These are phyloP conservation scores for Spialia ferax DNA, from an alignment of 2,888 invertebrate genomes.

Conservation along the genomic window DNA sequence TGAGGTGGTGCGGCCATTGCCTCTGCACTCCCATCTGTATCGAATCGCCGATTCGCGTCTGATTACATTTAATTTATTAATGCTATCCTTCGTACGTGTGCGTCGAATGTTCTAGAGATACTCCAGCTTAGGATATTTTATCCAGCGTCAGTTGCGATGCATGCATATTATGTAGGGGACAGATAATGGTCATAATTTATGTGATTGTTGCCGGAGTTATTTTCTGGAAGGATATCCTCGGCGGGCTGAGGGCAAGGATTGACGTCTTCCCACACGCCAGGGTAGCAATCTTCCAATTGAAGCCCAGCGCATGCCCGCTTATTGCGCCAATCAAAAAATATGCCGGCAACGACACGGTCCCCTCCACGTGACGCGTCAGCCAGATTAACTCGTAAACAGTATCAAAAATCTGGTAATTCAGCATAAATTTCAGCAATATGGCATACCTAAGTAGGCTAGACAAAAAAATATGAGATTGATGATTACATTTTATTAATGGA, in stretches of 20 bases:
- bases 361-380: slow-evolving; percentile 26
- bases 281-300: slow-evolving; percentile 82
- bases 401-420: neutral
- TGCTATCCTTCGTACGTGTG: slow-evolving; percentile 43
- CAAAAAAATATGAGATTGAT: too few species aligned
- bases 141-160: slow-evolving; percentile 15
- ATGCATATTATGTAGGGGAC: slow-evolving; percentile 32
- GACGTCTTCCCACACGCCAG: slow-evolving; percentile 78
- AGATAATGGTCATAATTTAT: slow-evolving; percentile 53
- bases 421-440: neutral
- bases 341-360: slow-evolving; percentile 56
- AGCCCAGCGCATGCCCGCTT: slow-evolving; percentile 70
- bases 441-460: neutral
- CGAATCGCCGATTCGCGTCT: slow-evolving; percentile 51
- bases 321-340: slow-evolving; percentile 85
- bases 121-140: slow-evolving; percentile 2
- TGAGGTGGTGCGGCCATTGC: slow-evolving; percentile 63
- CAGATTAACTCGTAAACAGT: neutral
- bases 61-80: slow-evolving; percentile 59
- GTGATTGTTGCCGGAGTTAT: slow-evolving; percentile 61
- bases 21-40: slow-evolving; percentile 51
- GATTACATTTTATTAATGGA: too few species aligned
- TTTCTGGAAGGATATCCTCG: slow-evolving; percentile 86
- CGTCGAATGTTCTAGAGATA: slow-evolving; percentile 21
- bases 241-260: slow-evolving; percentile 73